phyloP scores from a whole-genome alignment of 2,113 vertebrate genomes.

The Sphaerodactylus townsendi region DNA sequence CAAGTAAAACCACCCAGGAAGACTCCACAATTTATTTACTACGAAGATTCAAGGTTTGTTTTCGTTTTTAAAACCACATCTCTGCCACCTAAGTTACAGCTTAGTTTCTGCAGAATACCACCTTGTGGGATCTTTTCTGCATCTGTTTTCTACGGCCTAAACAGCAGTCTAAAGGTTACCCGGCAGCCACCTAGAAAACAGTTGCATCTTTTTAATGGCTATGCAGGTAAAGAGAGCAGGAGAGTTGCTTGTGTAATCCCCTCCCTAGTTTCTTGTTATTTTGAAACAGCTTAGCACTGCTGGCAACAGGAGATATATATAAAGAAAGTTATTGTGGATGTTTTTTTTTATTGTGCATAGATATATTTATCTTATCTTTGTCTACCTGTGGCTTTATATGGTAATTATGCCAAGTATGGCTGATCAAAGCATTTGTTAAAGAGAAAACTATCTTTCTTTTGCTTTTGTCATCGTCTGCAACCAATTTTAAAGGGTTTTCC shows the following conservation, averaged over 20 bases:
- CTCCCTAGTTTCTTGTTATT: conserved; percentile 21
- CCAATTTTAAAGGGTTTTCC: conserved; percentile 75
- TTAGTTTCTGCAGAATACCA: neutral
- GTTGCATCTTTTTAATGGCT: neutral
- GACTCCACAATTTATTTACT: too few relatives aligned
- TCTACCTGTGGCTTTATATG: conserved; percentile 77
- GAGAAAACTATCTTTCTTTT: conserved; percentile 75
- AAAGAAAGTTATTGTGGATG: conserved; percentile 56
- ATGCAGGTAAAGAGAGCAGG: neutral
- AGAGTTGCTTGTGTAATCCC: conserved; percentile 32
- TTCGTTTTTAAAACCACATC: too few relatives aligned
- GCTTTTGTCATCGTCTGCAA: conserved; percentile 76
- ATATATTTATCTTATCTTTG: conserved; percentile 74
- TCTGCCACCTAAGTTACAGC: too few relatives aligned
- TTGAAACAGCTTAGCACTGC: conserved; percentile 45
- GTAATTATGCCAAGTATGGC: conserved; percentile 79
- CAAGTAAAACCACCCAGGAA: too few relatives aligned
- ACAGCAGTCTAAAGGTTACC: neutral
- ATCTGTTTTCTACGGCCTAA: neutral
- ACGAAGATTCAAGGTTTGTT: neutral
- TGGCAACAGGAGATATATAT: conserved; percentile 13
- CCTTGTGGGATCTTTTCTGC: neutral
- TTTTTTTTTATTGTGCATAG: conserved; percentile 64
- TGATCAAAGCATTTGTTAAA: conserved; percentile 84
- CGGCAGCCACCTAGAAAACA: neutral